A percentile compares a stretch with the other conserved stretches of the same genome.
Evolutionary conservation across 2,797 vertebrate species (phyloP).

Genomic region (Notolabrus celidotus): DNA sequence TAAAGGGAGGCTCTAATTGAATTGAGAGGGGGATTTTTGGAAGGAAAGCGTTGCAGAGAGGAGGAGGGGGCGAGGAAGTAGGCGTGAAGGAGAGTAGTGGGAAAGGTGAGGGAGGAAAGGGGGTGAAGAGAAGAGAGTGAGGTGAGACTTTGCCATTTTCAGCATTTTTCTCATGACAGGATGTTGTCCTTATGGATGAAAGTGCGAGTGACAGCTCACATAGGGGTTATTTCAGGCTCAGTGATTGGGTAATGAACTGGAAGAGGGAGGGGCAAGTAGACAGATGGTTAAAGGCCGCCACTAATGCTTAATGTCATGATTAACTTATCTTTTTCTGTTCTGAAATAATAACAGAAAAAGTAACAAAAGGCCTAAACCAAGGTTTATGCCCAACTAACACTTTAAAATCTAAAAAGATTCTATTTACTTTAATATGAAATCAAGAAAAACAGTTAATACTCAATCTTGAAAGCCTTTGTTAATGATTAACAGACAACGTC

Average conservation of each 20-base stretch:
- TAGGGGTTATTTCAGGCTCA: not conserved
- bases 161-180: not conserved
- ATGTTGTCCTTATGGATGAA: not conserved
- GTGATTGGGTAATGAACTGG: no score
- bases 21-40: constrained; percentile 28
- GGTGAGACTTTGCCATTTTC: not conserved
- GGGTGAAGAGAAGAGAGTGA: not conserved
- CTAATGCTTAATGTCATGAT: not conserved
- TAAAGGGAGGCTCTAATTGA: constrained; percentile 41
- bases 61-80: not conserved
- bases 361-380: no score
- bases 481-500: no score
- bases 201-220: not conserved
- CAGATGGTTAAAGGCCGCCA: not conserved
- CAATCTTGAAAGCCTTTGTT: no score
- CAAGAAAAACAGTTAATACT: no score
- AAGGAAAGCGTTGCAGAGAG: constrained; percentile 2
- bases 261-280: constrained; percentile 1
- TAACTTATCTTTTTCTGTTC: no score
- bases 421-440: no score
- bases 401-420: no score
- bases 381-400: no score
- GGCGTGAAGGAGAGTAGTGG: not conserved
- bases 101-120: not conserved
- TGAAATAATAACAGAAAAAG: no score